phyloP scores from a whole-genome alignment of 2,888 invertebrate genomes.

The Volucella zonaria region DNA sequence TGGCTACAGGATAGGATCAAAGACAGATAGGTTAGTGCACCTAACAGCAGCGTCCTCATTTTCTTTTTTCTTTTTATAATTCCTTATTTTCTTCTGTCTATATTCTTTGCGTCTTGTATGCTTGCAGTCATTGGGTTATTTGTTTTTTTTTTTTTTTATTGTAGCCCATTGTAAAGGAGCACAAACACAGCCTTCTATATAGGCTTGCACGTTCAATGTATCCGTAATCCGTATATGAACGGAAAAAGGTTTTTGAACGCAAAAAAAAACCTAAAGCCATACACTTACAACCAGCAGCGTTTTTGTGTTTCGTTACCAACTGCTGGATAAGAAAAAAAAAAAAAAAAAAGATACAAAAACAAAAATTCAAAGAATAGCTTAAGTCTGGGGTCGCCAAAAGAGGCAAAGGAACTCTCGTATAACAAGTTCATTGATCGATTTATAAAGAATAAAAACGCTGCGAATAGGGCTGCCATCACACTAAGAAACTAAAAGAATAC shows the following conservation, averaged over 20 bases:
- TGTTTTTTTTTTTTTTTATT: slow-evolving; percentile 27
- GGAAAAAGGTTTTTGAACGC: slow-evolving; percentile 54
- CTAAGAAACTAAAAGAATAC: slow-evolving; percentile 35
- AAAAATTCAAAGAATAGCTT: slow-evolving; percentile 35
- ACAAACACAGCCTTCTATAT: neutral
- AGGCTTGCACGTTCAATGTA: neutral
- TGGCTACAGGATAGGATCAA: slow-evolving; percentile 61
- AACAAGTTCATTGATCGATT: slow-evolving; percentile 72
- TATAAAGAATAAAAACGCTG: slow-evolving; percentile 29
- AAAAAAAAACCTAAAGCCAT: slow-evolving; percentile 35
- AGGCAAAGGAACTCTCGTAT: slow-evolving; percentile 58
- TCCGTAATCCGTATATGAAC: neutral
- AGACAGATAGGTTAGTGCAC: slow-evolving; percentile 71
- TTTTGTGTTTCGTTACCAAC: slow-evolving; percentile 32
- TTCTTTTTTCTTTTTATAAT: slow-evolving; percentile 26
- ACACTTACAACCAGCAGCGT: slow-evolving; percentile 32
- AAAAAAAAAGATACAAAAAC: no score
- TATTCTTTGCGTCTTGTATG: slow-evolving; percentile 2
- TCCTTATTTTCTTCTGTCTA: slow-evolving; percentile 4
- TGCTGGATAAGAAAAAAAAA: slow-evolving; percentile 18
- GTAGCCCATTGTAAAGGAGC: slow-evolving; percentile 18
- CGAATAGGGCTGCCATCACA: slow-evolving; percentile 56
- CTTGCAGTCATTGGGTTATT: slow-evolving; percentile 20
- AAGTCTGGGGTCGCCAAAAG: slow-evolving; percentile 38
- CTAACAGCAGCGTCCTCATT: slow-evolving; percentile 43